phyloP scores from a whole-genome alignment of 2,113 vertebrate genomes.

The Bagarius yarrelli region DNA sequence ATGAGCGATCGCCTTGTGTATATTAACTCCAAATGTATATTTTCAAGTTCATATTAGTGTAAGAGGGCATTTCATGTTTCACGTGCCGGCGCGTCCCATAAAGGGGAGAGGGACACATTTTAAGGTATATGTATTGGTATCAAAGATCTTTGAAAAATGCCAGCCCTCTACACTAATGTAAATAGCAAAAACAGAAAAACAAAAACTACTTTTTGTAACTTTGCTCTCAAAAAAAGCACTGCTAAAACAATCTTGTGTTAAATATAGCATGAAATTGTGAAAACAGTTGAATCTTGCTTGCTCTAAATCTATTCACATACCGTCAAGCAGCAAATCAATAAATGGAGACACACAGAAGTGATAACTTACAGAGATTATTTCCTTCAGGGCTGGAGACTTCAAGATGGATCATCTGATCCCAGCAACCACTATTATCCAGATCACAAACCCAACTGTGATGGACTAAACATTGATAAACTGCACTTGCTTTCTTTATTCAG shows the following conservation, averaged over 20 bases:
- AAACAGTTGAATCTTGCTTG: neutral
- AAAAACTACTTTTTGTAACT: neutral
- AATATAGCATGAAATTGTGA: neutral
- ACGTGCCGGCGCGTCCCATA: too few relatives aligned
- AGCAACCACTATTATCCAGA: constrained; percentile 59
- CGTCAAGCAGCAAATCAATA: neutral
- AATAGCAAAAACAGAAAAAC: too few relatives aligned
- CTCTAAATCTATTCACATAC: neutral
- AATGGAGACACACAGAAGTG: neutral
- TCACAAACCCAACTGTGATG: constrained; percentile 45
- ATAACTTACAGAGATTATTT: constrained; percentile 69
- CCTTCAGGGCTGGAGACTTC: constrained; percentile 69
- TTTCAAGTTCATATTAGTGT: too few relatives aligned
- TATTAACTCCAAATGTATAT: too few relatives aligned
- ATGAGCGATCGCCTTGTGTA: too few relatives aligned
- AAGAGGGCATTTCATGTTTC: too few relatives aligned
- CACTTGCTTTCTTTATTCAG: constrained; percentile 56
- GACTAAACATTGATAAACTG: constrained; percentile 51
- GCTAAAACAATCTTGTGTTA: neutral
- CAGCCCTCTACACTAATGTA: too few relatives aligned
- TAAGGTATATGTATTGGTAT: too few relatives aligned
- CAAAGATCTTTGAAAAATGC: too few relatives aligned
- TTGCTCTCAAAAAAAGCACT: neutral
- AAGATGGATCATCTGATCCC: constrained; percentile 74
- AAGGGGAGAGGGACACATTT: too few relatives aligned